A percentile compares a stretch with the other conserved stretches of the same genome.
These are phyloP conservation scores for Siderastrea siderea DNA, from an alignment of 92 coral and sea anemone genomes.

Conservation along the genomic window DNA sequence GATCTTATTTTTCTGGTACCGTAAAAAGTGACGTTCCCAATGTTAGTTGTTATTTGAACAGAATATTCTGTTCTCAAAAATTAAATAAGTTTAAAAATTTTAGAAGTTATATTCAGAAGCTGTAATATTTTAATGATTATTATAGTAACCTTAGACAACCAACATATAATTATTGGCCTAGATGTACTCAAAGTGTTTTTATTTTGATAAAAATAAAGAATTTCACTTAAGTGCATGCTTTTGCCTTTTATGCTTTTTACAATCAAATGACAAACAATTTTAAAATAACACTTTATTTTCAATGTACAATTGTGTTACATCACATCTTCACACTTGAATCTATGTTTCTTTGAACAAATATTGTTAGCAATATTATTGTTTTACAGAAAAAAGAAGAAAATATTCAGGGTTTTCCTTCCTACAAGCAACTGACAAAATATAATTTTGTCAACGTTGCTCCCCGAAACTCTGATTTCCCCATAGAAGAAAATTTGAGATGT, in stretches of 20 bases:
- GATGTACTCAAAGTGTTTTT: not conserved
- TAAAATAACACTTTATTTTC: constrained; percentile 24
- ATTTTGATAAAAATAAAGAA: too few species aligned
- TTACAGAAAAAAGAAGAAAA: not conserved
- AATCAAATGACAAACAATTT: not conserved
- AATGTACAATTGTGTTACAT: constrained; percentile 23
- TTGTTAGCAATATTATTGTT: not conserved
- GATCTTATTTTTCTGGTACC: not conserved
- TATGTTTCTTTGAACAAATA: not conserved
- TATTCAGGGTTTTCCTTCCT: too few species aligned
- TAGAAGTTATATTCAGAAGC: too few species aligned
- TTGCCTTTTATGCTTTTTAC: not conserved
- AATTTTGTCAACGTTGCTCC: too few species aligned
- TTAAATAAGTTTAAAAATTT: too few species aligned
- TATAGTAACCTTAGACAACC: too few species aligned
- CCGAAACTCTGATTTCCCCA: too few species aligned
- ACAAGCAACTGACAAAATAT: too few species aligned
- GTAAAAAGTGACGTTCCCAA: not conserved
- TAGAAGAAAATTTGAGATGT: not conserved
- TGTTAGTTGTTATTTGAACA: too few species aligned
- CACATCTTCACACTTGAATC: not conserved
- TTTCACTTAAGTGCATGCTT: not conserved
- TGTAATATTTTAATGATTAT: too few species aligned
- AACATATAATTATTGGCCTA: too few species aligned
- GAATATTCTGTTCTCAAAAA: too few species aligned